phyloP scores from a whole-genome alignment of 2,888 invertebrate genomes.

The Cremastinae sp. region DNA sequence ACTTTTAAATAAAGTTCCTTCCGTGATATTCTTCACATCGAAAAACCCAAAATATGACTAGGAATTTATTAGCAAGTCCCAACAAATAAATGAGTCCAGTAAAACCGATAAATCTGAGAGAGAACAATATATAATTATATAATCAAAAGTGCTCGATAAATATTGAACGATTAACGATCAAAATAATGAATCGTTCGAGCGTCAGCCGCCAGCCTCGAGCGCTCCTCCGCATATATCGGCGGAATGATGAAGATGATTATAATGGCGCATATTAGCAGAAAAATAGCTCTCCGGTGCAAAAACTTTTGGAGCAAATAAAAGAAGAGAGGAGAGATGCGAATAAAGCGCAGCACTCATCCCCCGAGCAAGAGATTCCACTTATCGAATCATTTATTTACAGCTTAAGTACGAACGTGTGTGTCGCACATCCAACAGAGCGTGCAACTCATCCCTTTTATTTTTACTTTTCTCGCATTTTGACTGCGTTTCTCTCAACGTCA shows the following conservation, averaged over 20 bases:
- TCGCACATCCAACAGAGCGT: background rate
- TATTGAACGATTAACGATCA: conserved; percentile 43
- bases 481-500: conserved; percentile 26
- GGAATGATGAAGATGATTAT: no score
- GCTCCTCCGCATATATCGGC: no score
- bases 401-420: conserved; percentile 22
- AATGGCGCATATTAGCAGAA: no score
- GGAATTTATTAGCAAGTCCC: conserved; percentile 32
- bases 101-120: background rate
- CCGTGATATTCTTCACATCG: conserved; percentile 51
- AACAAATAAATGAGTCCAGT: background rate
- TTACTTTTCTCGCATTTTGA: background rate
- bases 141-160: no score
- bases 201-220: no score
- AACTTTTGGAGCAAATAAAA: no score
- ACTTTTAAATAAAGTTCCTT: conserved; percentile 38
- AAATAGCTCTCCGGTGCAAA: no score
- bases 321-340: background rate
- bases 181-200: no score
- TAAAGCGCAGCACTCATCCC: conserved; percentile 32
- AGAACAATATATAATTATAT: no score
- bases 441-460: background rate
- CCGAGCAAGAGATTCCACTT: conserved; percentile 57
- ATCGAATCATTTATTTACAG: conserved; percentile 58
- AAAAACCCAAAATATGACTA: conserved; percentile 51